phyloP scores from a whole-genome alignment of 2,888 invertebrate species.

The Melieria crassipennis region DNA sequence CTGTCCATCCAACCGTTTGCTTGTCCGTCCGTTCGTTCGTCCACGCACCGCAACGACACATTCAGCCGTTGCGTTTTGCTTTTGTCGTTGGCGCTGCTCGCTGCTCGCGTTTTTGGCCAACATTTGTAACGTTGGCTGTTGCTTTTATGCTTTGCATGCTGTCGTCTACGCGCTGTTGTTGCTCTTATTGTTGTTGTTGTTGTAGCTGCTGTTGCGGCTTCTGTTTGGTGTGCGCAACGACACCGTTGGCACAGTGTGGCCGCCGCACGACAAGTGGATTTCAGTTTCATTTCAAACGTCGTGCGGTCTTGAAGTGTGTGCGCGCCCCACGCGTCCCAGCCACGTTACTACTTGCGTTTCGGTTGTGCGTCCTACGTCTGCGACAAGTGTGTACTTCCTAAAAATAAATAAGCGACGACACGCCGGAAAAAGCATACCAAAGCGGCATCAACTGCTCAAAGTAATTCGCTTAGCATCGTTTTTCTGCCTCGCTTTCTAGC shows the following conservation, averaged over 20 bases:
- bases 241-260: slow-evolving; percentile 3
- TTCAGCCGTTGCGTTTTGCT: not conserved
- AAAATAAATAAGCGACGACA: no score
- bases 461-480: no score
- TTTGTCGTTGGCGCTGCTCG: not conserved
- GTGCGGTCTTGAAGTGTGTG: slow-evolving; percentile 51
- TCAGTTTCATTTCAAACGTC: slow-evolving; percentile 64
- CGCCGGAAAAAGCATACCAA: no score
- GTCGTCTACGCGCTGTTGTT: slow-evolving; percentile 24
- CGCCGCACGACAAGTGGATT: slow-evolving; percentile 52
- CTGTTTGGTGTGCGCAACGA: not conserved
- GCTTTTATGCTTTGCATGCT: not conserved
- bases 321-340: slow-evolving; percentile 33
- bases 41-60: not conserved
- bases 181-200: slow-evolving; percentile 18
- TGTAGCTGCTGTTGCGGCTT: not conserved
- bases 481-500: no score
- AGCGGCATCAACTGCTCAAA: no score
- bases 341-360: not conserved
- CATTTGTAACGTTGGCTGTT: no score
- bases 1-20: not conserved
- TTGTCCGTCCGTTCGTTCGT: not conserved
- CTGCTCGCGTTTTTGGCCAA: slow-evolving; percentile 22
- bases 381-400: no score
- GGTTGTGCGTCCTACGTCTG: no score